Evolutionary conservation across 2,888 invertebrate genomes (phyloP), one percentile per base, ranked within the genome.

Genomic region (Electrophaes corylata): DNA sequence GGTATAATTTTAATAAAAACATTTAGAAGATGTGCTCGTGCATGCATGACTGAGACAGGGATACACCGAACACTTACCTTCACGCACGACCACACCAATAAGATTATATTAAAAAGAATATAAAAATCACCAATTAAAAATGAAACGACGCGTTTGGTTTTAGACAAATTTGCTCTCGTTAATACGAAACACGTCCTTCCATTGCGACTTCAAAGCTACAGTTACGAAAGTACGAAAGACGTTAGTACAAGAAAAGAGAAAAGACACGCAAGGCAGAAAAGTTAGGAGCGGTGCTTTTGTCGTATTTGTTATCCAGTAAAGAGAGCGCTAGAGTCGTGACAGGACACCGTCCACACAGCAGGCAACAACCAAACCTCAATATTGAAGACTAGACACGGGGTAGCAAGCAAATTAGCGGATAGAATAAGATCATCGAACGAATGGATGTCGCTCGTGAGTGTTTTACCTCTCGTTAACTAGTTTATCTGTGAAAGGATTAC

Each of bases 401-500:
- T 86, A 88, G 90, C 91, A 91, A 91, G 91, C 91, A 86, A 83
- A 75, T 49, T 90, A 91, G 91, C 91, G 79, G 80, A 89, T 86
- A 90, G 83, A 86, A 85, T 85, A 87, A 87, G 83, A 86, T 86
- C 82, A 60, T 81, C 84, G 83, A 80, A 81, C 86, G 88, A 88
- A 84, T 78, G 72, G 62, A 66, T 70, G 68, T 66, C 83, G 81
- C 88, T 84, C 89, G 83, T 75, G 78, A 71, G 81, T 81, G 47
- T 60, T 84, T 95, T 95, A 98, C 97, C 98, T 98, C 95, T 97
- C 97, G 94, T 98, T 98, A 92, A 98, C 98, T 92, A 98, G 96
- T 94, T 98, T 98, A 95, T 98, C 98, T 93, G 94, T 95, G 95
- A 96, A 96, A 93, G 98, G 98, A 94, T 98, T 96, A 95, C 98